phyloP scores from a whole-genome alignment of 2,797 vertebrate species.

The Phrynocephalus forsythii region DNA sequence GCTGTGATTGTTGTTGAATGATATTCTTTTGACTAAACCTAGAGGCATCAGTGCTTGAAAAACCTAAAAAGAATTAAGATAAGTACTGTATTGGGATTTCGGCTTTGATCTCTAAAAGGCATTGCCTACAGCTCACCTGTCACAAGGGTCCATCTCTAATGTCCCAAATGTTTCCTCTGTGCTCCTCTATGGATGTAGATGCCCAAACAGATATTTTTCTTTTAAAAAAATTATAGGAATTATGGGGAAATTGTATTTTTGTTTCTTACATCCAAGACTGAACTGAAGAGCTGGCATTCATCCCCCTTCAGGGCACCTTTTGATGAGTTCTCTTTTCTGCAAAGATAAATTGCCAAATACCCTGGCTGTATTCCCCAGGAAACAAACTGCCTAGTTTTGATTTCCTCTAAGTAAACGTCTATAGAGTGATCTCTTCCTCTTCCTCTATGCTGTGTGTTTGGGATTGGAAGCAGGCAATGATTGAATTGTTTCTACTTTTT shows the following conservation, averaged over 20 bases:
- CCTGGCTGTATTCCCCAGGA: slow-evolving; percentile 21
- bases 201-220: background rate
- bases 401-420: slow-evolving; percentile 39
- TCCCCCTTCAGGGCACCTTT: slow-evolving; percentile 22
- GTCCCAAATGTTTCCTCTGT: background rate
- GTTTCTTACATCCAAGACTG: slow-evolving; percentile 12
- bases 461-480: background rate
- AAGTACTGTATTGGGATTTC: slow-evolving; percentile 36
- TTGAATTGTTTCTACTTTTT: slow-evolving; percentile 5
- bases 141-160: background rate
- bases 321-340: slow-evolving; percentile 32
- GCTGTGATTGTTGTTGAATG: slow-evolving; percentile 57
- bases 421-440: background rate
- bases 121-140: slow-evolving; percentile 5
- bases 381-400: slow-evolving; percentile 46
- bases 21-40: slow-evolving; percentile 43
- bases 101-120: slow-evolving; percentile 46
- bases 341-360: slow-evolving; percentile 39
- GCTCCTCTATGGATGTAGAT: background rate
- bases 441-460: background rate
- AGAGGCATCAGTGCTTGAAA: background rate
- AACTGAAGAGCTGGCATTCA: slow-evolving; percentile 16
- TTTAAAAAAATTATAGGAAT: background rate
- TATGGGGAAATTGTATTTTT: background rate
- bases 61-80: background rate